Conservation (phyloP, 2,888 invertebrate genomes). For the Cataglyphis albicans region DNA sequence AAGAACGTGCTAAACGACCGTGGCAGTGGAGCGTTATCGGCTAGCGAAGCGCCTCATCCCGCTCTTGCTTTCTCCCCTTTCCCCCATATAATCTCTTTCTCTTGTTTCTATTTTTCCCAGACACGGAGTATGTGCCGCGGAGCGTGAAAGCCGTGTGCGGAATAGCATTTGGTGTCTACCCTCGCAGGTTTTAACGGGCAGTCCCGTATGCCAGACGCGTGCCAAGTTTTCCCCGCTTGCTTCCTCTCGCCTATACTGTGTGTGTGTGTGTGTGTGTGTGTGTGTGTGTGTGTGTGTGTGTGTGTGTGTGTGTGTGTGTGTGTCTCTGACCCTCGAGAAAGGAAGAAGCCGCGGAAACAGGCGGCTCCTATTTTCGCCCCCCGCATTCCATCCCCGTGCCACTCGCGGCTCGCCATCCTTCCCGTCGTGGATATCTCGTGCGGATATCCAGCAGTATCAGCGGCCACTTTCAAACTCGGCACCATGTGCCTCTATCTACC, state of each 20-base stretch:
- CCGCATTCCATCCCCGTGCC: constrained; percentile 40
- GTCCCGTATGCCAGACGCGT: constrained; percentile 81
- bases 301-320: constrained; percentile 43
- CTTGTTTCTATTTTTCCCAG: constrained; percentile 67
- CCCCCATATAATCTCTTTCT: constrained; percentile 57
- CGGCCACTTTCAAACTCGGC: constrained; percentile 68
- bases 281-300: constrained; percentile 44
- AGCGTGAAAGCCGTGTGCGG: constrained; percentile 72
- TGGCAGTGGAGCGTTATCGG: constrained; percentile 16
- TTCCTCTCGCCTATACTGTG: constrained; percentile 48
- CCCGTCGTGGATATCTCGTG: constrained; percentile 53
- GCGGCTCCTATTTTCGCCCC: constrained; percentile 62
- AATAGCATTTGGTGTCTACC: constrained; percentile 75
- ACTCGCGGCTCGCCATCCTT: constrained; percentile 34
- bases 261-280: constrained; percentile 49
- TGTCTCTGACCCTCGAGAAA: constrained; percentile 44
- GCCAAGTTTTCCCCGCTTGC: constrained; percentile 77
- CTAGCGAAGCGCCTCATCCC: background rate
- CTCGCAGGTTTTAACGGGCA: constrained; percentile 76
- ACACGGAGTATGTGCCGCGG: constrained; percentile 65
- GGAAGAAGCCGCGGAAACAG: constrained; percentile 56
- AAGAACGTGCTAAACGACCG: constrained; percentile 61
- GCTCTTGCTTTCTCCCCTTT: background rate
- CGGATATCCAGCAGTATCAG: constrained; percentile 43
- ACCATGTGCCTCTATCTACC: constrained; percentile 69